Percentiles rank a stretch among this genome's conserved stretches.
Evolutionary conservation across 2,113 vertebrate genomes (phyloP).

Genomic region (Oryzias melastigma): DNA sequence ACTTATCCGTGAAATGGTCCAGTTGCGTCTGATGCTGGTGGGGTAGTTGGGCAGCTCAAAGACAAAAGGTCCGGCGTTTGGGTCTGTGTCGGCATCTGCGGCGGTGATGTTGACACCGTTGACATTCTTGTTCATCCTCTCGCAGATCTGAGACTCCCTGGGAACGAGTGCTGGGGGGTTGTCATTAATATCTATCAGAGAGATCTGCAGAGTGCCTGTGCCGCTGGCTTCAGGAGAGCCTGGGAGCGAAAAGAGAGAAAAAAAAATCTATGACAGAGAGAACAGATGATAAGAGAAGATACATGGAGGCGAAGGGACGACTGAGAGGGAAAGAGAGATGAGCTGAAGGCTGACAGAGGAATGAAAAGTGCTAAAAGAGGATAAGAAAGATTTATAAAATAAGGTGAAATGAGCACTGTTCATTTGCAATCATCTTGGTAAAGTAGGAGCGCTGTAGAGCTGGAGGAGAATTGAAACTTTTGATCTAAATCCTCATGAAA

Average conservation of each 20-base stretch:
- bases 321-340: slow-evolving; percentile 13
- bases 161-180: slow-evolving; percentile 90
- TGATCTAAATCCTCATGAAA: slow-evolving; percentile 62
- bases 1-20: slow-evolving; percentile 90
- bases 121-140: slow-evolving; percentile 79
- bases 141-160: slow-evolving; percentile 93
- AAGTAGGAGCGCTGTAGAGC: slow-evolving; percentile 17
- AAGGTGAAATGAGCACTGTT: slow-evolving; percentile 32
- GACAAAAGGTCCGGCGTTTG: slow-evolving; percentile 92
- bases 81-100: slow-evolving; percentile 87
- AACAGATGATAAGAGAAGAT: slow-evolving; percentile 44
- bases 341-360: slow-evolving; percentile 24
- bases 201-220: slow-evolving; percentile 93
- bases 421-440: slow-evolving; percentile 30
- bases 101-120: slow-evolving; percentile 94
- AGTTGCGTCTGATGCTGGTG: slow-evolving; percentile 87
- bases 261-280: slow-evolving; percentile 27
- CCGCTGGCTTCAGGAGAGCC: slow-evolving; percentile 89
- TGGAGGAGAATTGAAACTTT: slow-evolving; percentile 27
- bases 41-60: slow-evolving; percentile 91
- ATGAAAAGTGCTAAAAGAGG: slow-evolving; percentile 37
- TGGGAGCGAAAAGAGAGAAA: slow-evolving; percentile 48
- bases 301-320: slow-evolving; percentile 27
- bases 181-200: slow-evolving; percentile 96
- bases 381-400: slow-evolving; percentile 15